Base-by-base conservation (phyloP, 2,888 invertebrate species). In the Drosophila prostipennis region DNA sequence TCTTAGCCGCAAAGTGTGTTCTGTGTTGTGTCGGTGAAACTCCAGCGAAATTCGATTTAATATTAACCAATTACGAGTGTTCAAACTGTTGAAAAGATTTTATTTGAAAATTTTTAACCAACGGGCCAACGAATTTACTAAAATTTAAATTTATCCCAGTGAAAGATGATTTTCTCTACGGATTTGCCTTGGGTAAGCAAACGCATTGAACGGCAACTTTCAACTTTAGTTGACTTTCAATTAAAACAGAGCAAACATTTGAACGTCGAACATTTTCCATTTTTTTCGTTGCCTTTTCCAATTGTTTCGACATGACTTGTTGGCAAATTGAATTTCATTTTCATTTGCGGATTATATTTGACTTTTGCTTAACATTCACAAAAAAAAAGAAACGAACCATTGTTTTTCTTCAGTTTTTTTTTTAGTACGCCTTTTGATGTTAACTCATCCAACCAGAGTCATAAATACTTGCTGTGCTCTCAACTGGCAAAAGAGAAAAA, bases 401-500 rank as follows among this genome's bases (percentile, higher is more conserved):
- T 72, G 46, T 55, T 57, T 54, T 69, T 67, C 55, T 58, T 73
- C 40, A 37, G 48, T 54, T 40, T 45, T 49, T 45, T 45, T 39
- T 43, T 52, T 70, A 77, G 59, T 72, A 68, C 11, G 78, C 69
- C 81, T 78, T 82, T 86, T 82, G 87, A 82, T 86, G 87, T 86
- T 72, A 58, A 59, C 56, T 60, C 58, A 73, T 52, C 73, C 59
- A 76, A 64, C 54, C 69, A 77, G 32, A 54, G 80, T 86, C 81
- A 82, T 82, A 86, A 82, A 87, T 82, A 82, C 84, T 86, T 86
- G 68, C 72, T 86, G 82, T 82, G 82, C 87, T 86, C 77, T 82
- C 82, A 82, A 82, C 77, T 86, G 82, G 84, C 84, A 80, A 82
- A 59, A 79, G 49, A 56, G 51, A 61, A 51, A 58, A 71, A 70